phyloP scores from a whole-genome alignment of 2,888 invertebrate species.

The Chirona hameri region DNA sequence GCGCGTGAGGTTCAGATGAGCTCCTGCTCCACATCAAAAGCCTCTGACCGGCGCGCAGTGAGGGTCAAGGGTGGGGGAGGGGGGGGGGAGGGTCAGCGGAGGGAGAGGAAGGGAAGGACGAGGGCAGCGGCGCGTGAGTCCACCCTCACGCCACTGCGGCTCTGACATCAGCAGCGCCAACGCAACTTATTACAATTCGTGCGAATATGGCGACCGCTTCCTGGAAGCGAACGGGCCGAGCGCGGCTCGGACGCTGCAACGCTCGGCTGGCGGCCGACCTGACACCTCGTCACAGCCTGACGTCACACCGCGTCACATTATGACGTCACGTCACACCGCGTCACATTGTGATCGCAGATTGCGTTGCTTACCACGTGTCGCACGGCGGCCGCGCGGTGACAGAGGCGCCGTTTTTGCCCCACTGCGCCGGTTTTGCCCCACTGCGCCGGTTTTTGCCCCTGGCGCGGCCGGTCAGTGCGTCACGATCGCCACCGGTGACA shows the following conservation, averaged over 20 bases:
- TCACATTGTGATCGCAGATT: not conserved
- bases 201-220: not conserved
- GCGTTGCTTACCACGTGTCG: not conserved
- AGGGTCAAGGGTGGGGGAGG: no score
- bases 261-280: not conserved
- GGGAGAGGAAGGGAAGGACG: no score
- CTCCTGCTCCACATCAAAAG: no score
- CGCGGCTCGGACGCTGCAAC: not conserved
- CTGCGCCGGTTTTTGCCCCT: not conserved
- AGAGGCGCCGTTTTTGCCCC: not conserved
- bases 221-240: not conserved
- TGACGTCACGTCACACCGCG: not conserved
- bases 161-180: not conserved
- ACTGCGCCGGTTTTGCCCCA: not conserved
- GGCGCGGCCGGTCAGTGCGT: not conserved
- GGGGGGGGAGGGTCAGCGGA: no score
- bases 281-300: not conserved
- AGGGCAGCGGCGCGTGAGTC: no score
- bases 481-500: not conserved
- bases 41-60: no score
- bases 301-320: no score
- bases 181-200: conserved; percentile 3
- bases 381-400: not conserved
- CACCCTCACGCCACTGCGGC: not conserved
- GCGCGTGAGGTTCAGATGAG: no score